Percentiles rank a stretch among this genome's conserved stretches.
Evolutionary conservation across 1,140 invertebrate species (phyloP).

Genomic region (Dendroctonus ponderosae): DNA sequence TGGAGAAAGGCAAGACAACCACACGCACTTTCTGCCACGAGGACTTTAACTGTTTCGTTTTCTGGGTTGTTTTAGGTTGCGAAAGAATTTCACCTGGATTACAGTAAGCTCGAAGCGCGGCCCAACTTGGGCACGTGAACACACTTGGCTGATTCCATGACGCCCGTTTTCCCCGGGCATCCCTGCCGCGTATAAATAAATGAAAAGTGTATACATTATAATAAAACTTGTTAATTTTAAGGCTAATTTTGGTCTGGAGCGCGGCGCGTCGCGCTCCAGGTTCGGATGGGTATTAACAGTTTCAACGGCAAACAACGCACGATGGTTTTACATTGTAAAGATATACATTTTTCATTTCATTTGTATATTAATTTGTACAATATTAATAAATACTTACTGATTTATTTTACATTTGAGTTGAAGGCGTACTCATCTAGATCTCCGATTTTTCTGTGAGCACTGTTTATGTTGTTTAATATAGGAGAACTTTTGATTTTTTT

Average conservation of each 20-base stretch:
- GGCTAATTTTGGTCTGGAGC: slow-evolving; percentile 35
- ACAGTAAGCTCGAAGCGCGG: slow-evolving; percentile 93
- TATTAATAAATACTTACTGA: slow-evolving; percentile 48
- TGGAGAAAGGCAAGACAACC: slow-evolving; percentile 72
- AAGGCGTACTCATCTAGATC: slow-evolving; percentile 25
- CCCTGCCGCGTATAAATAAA: slow-evolving; percentile 49
- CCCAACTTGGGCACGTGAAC: slow-evolving; percentile 55
- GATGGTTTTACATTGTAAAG: slow-evolving; percentile 45
- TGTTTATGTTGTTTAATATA: slow-evolving; percentile 32
- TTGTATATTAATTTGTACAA: slow-evolving; percentile 52
- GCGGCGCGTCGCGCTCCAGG: slow-evolving; percentile 13
- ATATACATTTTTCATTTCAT: slow-evolving; percentile 52
- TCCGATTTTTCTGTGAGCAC: slow-evolving; percentile 27
- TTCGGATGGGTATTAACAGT: slow-evolving; percentile 47
- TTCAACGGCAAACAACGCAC: slow-evolving; percentile 24
- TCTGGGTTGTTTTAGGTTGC: slow-evolving; percentile 57
- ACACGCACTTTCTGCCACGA: neutral
- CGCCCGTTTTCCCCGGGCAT: slow-evolving; percentile 25
- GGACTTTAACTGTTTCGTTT: neutral
- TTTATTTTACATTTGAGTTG: slow-evolving; percentile 35
- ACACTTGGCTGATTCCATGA: slow-evolving; percentile 37
- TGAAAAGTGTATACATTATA: slow-evolving; percentile 51
- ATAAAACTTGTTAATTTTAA: slow-evolving; percentile 42
- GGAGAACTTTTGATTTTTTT: slow-evolving; percentile 28
- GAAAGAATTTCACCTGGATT: slow-evolving; percentile 96